Base-by-base conservation (phyloP, 2,797 vertebrate genomes). In the Urophycis tenuis region DNA sequence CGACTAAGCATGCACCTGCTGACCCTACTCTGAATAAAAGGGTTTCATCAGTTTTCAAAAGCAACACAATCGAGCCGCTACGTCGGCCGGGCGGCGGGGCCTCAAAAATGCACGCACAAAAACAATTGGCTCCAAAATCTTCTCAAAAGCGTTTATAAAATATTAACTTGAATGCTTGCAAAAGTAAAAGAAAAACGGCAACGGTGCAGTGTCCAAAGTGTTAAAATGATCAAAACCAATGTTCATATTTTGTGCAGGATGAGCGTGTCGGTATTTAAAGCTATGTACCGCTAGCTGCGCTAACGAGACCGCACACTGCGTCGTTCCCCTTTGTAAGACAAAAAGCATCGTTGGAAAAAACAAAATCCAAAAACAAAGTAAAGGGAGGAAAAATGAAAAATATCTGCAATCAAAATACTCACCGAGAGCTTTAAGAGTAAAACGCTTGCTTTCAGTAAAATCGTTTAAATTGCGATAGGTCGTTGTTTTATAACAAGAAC, bases 361-460 rank as follows among this genome's bases (percentile, higher is more conserved):
- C 7, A 79, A 82, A 88, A 87, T 84, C 85, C 86, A 89, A 91
- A 91, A 88, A 72, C 85, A 91, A 87, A 87, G 79, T 86, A 88
- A 92, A 90, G 91, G 84, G 87, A 88, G 82, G 77, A 85, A 89
- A 90, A 93, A 91, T 64, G 70, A 89, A 92, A 92, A 91, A 89
- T 89, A 87, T 87, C 89, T 91, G 87, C 87, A 86, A 82, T 88
- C 89, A 92, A 93, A 92, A 89, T 93, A 94, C 93, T 94, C 92
- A 94, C 93, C 93, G 87, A 90, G 90, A 91, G 88, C 83, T 91
- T 86, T 91, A 92, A 89, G 91, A 88, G 89, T 88, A 94, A 94
- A 94, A 93, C 87, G 89, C 90, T 90, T 89, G 89, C 83, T 88
- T 90, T 90, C 80, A 77, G 87, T 88, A 90, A 92, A 92, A 90